phyloP scores from a whole-genome alignment of 1,140 invertebrate genomes.

The Camponotus floridanus region DNA sequence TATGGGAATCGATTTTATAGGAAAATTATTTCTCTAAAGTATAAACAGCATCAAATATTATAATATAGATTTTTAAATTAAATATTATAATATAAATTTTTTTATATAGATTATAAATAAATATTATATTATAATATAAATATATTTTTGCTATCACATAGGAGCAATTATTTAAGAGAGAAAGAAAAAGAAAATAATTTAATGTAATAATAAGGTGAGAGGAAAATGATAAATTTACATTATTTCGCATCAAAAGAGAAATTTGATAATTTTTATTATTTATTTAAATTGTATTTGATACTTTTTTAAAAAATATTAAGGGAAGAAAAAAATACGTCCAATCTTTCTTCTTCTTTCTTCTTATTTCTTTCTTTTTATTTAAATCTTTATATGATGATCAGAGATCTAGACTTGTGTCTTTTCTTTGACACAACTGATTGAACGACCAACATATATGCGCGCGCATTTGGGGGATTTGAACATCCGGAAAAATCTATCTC shows the following conservation, averaged over 20 bases:
- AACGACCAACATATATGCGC: conserved; percentile 8
- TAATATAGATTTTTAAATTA: neutral
- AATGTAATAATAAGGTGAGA: neutral
- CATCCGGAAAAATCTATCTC: conserved; percentile 45
- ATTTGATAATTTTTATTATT: neutral
- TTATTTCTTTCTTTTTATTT: no score
- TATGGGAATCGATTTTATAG: neutral
- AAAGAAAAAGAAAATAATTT: neutral
- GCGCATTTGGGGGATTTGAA: conserved; percentile 10
- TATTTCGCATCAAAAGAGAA: neutral
- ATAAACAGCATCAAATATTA: neutral
- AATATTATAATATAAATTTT: no score
- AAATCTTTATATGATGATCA: neutral
- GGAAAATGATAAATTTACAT: neutral
- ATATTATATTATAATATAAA: no score
- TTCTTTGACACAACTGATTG: neutral
- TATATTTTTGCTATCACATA: neutral
- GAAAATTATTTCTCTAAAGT: neutral
- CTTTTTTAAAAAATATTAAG: neutral
- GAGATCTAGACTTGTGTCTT: neutral
- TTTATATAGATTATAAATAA: no score
- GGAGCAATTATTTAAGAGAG: neutral
- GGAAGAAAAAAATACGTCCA: neutral
- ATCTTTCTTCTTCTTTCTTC: neutral
- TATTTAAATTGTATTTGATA: no score